phyloP scores from a whole-genome alignment of 2,797 vertebrate genomes.

The Denticeps clupeoides region DNA sequence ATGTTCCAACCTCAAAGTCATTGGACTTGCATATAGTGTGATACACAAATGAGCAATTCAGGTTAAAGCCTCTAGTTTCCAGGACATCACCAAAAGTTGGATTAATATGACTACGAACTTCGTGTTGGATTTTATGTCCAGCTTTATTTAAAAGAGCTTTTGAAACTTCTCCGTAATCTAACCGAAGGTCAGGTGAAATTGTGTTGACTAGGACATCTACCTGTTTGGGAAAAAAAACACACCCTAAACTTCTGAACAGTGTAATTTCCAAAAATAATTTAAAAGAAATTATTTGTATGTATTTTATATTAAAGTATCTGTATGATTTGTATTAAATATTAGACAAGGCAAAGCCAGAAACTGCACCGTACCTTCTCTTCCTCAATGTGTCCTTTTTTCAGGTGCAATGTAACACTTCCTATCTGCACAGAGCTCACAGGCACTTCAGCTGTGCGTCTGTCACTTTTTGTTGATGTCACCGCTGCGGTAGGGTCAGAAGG shows the following conservation, averaged over 20 bases:
- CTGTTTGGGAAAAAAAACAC: conserved; percentile 44
- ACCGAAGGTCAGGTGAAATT: accelerated
- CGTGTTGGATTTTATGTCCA: conserved; percentile 23
- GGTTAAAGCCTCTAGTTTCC: conserved; percentile 22
- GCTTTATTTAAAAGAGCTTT: conserved; percentile 36
- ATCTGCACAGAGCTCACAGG: conserved; percentile 7
- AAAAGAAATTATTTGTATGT: neutral
- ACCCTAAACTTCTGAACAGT: too few relatives aligned
- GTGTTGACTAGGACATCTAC: conserved; percentile 65
- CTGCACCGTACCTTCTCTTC: conserved; percentile 51
- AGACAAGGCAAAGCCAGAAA: too few relatives aligned
- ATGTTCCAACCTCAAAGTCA: too few relatives aligned
- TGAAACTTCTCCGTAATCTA: conserved; percentile 12
- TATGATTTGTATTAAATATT: neutral
- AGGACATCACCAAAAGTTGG: accelerated
- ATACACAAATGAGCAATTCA: conserved; percentile 44
- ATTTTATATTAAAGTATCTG: neutral
- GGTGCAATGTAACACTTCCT: conserved; percentile 31
- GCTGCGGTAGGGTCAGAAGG: neutral
- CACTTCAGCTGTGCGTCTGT: accelerated
- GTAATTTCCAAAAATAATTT: too few relatives aligned
- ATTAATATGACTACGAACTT: neutral
- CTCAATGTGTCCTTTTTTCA: conserved; percentile 47
- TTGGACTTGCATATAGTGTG: conserved; percentile 52
- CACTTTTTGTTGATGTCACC: neutral